phyloP scores from a whole-genome alignment of 2,797 vertebrate genomes.

The Muscicapa comitata region DNA sequence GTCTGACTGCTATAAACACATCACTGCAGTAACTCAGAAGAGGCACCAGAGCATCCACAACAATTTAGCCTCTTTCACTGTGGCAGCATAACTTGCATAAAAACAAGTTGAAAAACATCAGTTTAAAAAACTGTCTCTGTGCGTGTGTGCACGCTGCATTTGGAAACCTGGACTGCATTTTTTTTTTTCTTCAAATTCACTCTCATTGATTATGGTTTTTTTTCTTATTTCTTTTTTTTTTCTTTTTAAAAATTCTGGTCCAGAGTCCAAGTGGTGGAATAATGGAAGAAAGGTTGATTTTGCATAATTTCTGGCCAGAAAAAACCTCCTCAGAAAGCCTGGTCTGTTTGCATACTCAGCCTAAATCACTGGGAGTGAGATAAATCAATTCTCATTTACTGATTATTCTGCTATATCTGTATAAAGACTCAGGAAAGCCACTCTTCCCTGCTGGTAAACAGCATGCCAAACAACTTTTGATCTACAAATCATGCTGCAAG shows the following conservation, averaged over 20 bases:
- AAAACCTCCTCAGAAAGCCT: not conserved
- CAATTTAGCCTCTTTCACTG: not conserved
- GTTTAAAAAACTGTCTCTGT: not conserved
- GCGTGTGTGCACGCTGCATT: not conserved
- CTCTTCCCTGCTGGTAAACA: slow-evolving; percentile 9
- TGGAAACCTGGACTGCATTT: not conserved
- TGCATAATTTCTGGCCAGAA: not conserved
- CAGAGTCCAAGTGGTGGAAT: not conserved
- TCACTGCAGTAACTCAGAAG: not conserved
- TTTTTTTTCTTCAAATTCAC: not conserved
- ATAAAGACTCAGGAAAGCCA: not conserved
- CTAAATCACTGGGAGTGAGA: not conserved
- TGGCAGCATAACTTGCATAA: not conserved
- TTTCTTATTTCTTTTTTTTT: accelerated
- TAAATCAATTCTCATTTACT: not conserved
- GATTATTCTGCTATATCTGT: slow-evolving; percentile 12
- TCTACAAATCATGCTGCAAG: slow-evolving; percentile 3
- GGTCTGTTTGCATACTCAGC: not conserved
- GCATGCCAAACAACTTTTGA: not conserved
- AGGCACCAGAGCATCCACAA: not conserved
- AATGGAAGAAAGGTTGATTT: not conserved
- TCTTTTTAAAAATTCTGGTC: not conserved
- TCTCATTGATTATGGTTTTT: not conserved
- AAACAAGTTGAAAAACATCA: not conserved
- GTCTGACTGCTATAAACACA: not conserved